These are phyloP conservation scores for Melanotaenia trifasciata DNA, from an alignment of 2,797 vertebrate genomes.

Conservation along the genomic window DNA sequence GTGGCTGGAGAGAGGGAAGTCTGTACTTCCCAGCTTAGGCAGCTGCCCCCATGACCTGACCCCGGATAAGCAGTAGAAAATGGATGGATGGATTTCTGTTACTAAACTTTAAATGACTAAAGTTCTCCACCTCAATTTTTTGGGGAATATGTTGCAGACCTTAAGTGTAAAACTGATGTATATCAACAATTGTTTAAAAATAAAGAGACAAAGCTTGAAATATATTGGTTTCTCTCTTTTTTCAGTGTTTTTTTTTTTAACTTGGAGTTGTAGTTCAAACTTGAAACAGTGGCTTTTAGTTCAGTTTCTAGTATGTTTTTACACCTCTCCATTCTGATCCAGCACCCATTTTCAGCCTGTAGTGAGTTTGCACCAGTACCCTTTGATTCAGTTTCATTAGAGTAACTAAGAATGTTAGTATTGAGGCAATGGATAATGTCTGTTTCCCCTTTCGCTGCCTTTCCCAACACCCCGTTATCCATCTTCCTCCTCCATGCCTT, in stretches of 20 bases:
- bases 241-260: neutral
- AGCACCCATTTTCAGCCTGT: neutral
- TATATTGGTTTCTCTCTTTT: neutral
- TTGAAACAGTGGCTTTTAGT: slow-evolving; percentile 31
- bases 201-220: neutral
- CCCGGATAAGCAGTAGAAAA: too few species aligned
- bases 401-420: slow-evolving; percentile 49
- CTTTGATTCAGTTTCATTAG: slow-evolving; percentile 1
- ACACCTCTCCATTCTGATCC: slow-evolving; percentile 4
- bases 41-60: too few species aligned
- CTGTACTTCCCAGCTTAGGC: too few species aligned
- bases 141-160: neutral
- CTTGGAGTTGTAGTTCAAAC: neutral
- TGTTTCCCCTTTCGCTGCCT: slow-evolving; percentile 42
- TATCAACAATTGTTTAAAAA: neutral
- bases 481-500: slow-evolving; percentile 40
- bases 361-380: slow-evolving; percentile 36
- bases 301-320: slow-evolving; percentile 30
- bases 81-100: too few species aligned
- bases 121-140: too few species aligned
- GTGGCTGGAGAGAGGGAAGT: too few species aligned
- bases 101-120: too few species aligned
- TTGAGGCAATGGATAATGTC: slow-evolving; percentile 56
- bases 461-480: slow-evolving; percentile 42
- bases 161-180: neutral